Evolutionary conservation across 1,140 invertebrate species (phyloP).

Genomic region (Halictus rubicundus): DNA sequence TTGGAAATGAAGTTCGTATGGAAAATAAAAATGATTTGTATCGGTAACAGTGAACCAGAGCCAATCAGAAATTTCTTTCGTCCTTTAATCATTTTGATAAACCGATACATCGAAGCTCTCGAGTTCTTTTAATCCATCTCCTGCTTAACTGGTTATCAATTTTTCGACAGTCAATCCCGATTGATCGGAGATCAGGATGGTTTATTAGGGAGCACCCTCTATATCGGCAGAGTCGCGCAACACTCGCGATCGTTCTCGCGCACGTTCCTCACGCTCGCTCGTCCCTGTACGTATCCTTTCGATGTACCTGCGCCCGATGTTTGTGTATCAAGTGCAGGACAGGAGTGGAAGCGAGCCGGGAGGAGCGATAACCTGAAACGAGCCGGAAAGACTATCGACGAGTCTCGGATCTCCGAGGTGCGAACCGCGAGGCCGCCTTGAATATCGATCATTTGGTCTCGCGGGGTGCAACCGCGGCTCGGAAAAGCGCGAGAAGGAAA

Average conservation of each 20-base stretch:
- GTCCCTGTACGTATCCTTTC: not conserved
- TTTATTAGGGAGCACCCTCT: constrained; percentile 17
- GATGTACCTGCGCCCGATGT: not conserved
- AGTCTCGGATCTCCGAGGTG: constrained; percentile 37
- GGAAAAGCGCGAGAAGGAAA: not conserved
- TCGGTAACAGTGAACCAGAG: no score
- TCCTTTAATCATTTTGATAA: no score
- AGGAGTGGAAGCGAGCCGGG: not conserved
- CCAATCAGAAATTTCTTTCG: no score
- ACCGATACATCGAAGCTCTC: no score
- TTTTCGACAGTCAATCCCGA: no score
- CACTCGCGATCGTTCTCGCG: not conserved
- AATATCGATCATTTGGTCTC: constrained; percentile 53
- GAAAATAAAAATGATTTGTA: no score
- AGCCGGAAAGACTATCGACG: constrained; percentile 14
- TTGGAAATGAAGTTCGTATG: no score
- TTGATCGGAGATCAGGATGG: no score
- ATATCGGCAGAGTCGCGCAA: not conserved
- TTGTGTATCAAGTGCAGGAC: constrained; percentile 10
- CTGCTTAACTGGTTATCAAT: no score
- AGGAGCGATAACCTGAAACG: constrained; percentile 44
- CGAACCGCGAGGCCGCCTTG: constrained; percentile 41
- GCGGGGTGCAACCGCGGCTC: not conserved
- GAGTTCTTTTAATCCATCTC: no score
- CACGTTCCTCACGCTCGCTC: not conserved